Percentiles rank a stretch among this genome's conserved stretches.
Conservation (phyloP, 2,888 invertebrate species). For the Embidobia sp. region DNA sequence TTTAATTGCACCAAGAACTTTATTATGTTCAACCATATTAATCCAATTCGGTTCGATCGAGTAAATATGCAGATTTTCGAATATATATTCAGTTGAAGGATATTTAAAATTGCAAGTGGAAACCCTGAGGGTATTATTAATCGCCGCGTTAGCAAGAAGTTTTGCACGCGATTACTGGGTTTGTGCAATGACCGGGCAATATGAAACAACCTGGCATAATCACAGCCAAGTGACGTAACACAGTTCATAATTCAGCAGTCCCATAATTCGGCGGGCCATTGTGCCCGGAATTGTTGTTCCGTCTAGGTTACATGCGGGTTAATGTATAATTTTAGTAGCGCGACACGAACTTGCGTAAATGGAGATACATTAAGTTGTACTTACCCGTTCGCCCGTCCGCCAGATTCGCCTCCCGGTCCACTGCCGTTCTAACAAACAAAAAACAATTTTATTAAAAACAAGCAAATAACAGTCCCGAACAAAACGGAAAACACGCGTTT, state of each 20-base stretch:
- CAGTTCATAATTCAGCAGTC: constrained; percentile 8
- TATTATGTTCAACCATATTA: too few species aligned
- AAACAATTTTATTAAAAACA: constrained; percentile 82
- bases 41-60: too few species aligned
- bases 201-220: constrained; percentile 11
- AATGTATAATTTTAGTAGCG: background rate
- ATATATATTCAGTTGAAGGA: constrained; percentile 19
- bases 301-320: background rate
- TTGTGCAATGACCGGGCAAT: constrained; percentile 1
- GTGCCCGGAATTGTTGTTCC: background rate
- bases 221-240: background rate
- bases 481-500: constrained; percentile 74
- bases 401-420: constrained; percentile 89
- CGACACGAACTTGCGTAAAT: background rate
- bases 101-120: constrained; percentile 18
- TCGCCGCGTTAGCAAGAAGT: constrained; percentile 18
- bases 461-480: constrained; percentile 78
- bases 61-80: too few species aligned
- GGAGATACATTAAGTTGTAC: constrained; percentile 76
- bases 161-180: constrained; percentile 14
- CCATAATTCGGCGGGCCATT: constrained; percentile 1
- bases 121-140: constrained; percentile 3
- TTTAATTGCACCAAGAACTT: too few species aligned
- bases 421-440: constrained; percentile 93
- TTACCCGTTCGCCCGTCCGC: constrained; percentile 92